Evolutionary conservation across 2,113 vertebrate species (phyloP), one percentile per base, ranked within the genome.

Genomic region (Geococcyx californianus): DNA sequence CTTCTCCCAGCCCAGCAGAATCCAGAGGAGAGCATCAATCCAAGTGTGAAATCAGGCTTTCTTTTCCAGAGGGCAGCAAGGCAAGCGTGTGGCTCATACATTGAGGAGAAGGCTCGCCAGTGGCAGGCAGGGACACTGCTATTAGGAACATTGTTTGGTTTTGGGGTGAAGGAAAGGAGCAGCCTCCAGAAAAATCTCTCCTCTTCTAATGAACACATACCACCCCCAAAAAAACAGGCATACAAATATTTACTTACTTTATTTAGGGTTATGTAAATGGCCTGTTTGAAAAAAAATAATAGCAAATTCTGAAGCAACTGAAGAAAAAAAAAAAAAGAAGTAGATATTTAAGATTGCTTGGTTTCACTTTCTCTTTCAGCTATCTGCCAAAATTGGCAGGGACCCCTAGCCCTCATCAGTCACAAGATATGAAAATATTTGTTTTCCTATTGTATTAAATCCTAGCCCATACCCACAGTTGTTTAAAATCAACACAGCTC

Each of bases 301-400:
- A 87, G 45, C 42, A n/a, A 58, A 70, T 70, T 67, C 38, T 45
- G 42, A 25, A 47, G 74, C 36, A 45, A 62, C 81, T 75, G 14
- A 26, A 24, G 29, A 16, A 25, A 23, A n/a, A 19, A 18, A 49
- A 49, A 45, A 21, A 25, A 23, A 31, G 17, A 16, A 45, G 52
- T 5, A 18, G 29, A 3, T 60, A 31, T 21, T 58, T 45, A 0
- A 6, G 56, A 38, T 26, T 36, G 51, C 20, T 66, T 0, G 63
- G 84, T 93, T 97, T 94, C 90, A 68, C 87, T 87, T 94, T 90
- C 93, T 45, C 51, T 95, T 93, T 84, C 73, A 49, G 70, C 59
- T 80, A 3, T 54, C 66, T 56, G 75, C 62, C 66, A 40, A 42
- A 81, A 42, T 16, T 64, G 89, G 84, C 93, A 17, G 29, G n/a